Percentiles rank a stretch among this genome's conserved stretches.
Evolutionary conservation across 2,113 vertebrate genomes (phyloP).

Genomic region (Microcebus tavaratra): DNA sequence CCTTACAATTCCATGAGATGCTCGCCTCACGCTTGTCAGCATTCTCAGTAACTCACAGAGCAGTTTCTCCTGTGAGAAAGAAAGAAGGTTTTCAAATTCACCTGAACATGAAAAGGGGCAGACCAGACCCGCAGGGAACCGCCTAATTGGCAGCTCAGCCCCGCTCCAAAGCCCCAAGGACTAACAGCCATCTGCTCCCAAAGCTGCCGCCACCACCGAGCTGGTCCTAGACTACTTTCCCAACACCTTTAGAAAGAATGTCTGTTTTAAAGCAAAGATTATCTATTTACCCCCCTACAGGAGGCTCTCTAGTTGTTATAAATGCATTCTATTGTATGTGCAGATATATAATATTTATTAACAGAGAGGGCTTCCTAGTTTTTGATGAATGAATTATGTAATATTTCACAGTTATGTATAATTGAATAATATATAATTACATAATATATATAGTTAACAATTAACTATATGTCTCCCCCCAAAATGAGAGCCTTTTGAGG

Average conservation of each 20-base stretch:
- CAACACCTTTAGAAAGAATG: background rate
- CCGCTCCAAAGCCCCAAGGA: too few relatives aligned
- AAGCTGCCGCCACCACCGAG: fast-evolving
- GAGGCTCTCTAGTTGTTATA: background rate
- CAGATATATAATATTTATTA: background rate
- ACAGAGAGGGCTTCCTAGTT: background rate
- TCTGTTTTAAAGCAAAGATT: background rate
- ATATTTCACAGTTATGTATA: background rate
- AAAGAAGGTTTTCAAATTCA: background rate
- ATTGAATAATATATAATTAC: background rate
- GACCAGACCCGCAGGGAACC: background rate
- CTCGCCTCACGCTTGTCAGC: background rate
- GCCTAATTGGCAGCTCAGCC: background rate
- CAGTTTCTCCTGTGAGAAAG: background rate
- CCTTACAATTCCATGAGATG: background rate
- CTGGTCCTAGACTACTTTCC: background rate
- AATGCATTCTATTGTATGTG: background rate
- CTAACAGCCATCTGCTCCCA: background rate
- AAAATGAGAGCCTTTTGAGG: background rate
- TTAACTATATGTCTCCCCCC: background rate
- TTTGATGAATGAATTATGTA: background rate
- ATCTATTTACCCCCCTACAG: background rate
- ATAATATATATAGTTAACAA: background rate
- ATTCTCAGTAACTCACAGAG: background rate
- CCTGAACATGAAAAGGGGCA: background rate